Evolutionary conservation across 2,113 vertebrate species (phyloP).

Genomic region (Pterocles orientalis): DNA sequence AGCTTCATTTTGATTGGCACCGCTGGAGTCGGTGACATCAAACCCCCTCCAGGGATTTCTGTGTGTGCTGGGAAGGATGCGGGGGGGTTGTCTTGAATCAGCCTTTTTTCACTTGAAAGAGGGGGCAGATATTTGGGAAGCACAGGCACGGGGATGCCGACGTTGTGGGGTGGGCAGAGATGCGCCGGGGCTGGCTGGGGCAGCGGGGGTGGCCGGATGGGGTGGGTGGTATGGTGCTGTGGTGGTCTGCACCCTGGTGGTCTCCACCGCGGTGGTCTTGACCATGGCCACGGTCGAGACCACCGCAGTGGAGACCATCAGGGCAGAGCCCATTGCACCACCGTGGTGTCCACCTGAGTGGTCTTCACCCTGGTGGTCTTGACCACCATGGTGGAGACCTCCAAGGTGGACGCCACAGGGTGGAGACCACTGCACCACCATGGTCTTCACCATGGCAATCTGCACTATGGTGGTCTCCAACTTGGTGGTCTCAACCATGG

Average conservation of each 20-base stretch:
- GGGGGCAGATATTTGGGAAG: not conserved
- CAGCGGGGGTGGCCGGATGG: not conserved
- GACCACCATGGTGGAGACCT: not conserved
- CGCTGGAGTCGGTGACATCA: no score
- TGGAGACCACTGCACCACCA: not conserved
- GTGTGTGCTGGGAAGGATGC: not conserved
- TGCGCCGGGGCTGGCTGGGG: not conserved
- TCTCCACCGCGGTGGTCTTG: not conserved
- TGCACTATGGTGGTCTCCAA: not conserved
- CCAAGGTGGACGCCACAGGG: no score
- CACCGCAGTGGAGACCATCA: not conserved
- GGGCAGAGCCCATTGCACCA: not conserved
- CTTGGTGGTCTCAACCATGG: not conserved
- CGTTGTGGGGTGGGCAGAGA: fast-evolving
- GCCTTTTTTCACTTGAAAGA: not conserved
- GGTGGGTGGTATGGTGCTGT: not conserved
- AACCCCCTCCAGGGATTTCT: fast-evolving
- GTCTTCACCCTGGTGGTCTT: not conserved
- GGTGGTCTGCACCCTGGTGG: not conserved
- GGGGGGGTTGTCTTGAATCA: not conserved
- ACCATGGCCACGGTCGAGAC: not conserved
- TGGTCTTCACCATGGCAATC: no score
- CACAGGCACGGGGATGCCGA: fast-evolving
- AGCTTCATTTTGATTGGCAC: not conserved
- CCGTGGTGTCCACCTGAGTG: no score